These are phyloP conservation scores for Phataginus tricuspis DNA, from an alignment of 2,797 vertebrate species.

Conservation along the genomic window DNA sequence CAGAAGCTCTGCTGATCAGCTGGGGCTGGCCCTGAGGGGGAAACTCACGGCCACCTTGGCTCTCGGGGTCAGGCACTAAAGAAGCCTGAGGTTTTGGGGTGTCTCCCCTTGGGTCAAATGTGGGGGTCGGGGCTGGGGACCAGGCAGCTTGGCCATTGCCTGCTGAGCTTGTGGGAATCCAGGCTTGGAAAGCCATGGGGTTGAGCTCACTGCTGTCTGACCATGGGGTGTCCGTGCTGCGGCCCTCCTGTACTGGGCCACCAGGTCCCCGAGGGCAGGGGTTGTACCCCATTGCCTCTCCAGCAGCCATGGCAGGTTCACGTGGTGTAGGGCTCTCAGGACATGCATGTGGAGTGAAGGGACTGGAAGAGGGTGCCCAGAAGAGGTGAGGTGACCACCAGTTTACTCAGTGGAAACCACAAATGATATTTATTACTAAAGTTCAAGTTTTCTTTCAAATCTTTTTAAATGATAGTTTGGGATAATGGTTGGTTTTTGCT, in stretches of 20 bases:
- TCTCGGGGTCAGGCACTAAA: background rate
- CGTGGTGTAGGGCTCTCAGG: rapidly evolving
- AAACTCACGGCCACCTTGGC: background rate
- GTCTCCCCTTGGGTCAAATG: background rate
- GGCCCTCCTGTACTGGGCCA: rapidly evolving
- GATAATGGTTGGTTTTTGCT: background rate
- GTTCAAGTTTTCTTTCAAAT: too few relatives aligned
- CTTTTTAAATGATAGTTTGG: background rate
- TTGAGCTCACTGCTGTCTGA: rapidly evolving
- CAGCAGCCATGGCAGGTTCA: rapidly evolving
- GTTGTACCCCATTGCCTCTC: rapidly evolving
- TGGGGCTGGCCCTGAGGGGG: background rate
- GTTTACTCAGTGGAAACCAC: rapidly evolving
- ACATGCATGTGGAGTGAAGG: rapidly evolving
- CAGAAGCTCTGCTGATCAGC: background rate
- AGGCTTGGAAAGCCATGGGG: background rate
- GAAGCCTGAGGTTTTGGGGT: background rate
- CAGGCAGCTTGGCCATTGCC: rapidly evolving
- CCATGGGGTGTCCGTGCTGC: rapidly evolving
- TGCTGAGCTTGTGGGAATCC: background rate
- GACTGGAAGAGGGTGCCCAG: rapidly evolving
- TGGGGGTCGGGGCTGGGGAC: background rate
- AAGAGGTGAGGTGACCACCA: background rate
- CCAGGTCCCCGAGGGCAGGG: background rate
- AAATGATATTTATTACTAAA: background rate